These are phyloP conservation scores for Pyrochroa serraticornis DNA, from an alignment of 2,888 invertebrate species.

Conservation along the genomic window DNA sequence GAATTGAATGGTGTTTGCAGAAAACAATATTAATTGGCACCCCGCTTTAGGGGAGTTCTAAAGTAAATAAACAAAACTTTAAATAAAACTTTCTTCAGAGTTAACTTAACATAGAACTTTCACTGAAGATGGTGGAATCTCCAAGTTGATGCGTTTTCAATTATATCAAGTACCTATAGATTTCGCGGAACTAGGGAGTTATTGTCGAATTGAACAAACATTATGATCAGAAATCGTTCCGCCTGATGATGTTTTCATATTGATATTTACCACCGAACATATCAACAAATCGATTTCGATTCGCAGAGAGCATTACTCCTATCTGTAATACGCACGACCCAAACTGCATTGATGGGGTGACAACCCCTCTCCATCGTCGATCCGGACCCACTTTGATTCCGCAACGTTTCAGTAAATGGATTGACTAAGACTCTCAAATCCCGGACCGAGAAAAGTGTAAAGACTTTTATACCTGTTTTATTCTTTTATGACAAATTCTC, in stretches of 20 bases:
- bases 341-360: slow-evolving; percentile 1
- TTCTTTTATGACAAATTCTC: slow-evolving; percentile 29
- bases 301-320: slow-evolving; percentile 9
- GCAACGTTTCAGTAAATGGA: slow-evolving; percentile 18
- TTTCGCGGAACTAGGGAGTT: slow-evolving; percentile 20
- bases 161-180: slow-evolving; percentile 21
- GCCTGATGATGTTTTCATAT: slow-evolving; percentile 27
- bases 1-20: too few relatives aligned
- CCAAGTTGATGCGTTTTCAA: slow-evolving; percentile 17
- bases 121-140: too few relatives aligned
- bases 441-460: slow-evolving; percentile 22
- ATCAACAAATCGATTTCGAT: slow-evolving; percentile 23
- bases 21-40: too few relatives aligned
- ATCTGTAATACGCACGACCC: slow-evolving; percentile 19
- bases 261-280: slow-evolving; percentile 29
- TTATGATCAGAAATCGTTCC: slow-evolving; percentile 11
- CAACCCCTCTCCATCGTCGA: background rate
- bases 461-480: slow-evolving; percentile 27
- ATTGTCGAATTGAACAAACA: slow-evolving; percentile 29
- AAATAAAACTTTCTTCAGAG: too few relatives aligned
- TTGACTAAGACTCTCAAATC: slow-evolving; percentile 22
- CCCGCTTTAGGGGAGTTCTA: too few relatives aligned
- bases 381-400: background rate
- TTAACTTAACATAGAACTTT: too few relatives aligned
- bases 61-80: too few relatives aligned